Conservation (phyloP, 2,113 vertebrate genomes). For the Sisor rabdophorus region DNA sequence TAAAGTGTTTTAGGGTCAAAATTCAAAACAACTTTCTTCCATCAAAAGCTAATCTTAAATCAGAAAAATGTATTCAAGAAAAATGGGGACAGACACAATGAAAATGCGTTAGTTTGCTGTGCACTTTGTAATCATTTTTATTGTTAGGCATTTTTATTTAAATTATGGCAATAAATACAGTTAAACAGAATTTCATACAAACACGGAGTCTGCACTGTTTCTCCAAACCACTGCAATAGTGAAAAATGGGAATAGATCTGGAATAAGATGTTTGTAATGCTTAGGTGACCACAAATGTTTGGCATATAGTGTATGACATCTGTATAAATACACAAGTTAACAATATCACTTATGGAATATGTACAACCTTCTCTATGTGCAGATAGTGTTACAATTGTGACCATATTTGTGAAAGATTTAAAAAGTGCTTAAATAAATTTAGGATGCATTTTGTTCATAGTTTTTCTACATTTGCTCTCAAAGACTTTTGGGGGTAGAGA, state of each 20-base stretch:
- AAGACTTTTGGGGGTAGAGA: too few relatives aligned
- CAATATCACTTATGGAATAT: not conserved
- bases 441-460: too few relatives aligned
- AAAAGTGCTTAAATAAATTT: too few relatives aligned
- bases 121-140: not conserved
- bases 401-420: not conserved
- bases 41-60: not conserved
- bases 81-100: not conserved
- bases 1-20: constrained; percentile 44
- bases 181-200: constrained; percentile 71
- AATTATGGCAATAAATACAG: not conserved
- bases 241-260: too few relatives aligned
- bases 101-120: not conserved
- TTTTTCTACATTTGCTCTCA: too few relatives aligned
- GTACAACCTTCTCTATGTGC: not conserved
- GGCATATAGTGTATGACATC: not conserved
- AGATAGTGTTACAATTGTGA: not conserved
- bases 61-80: not conserved
- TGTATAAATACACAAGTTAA: too few relatives aligned
- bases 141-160: not conserved
- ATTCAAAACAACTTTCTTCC: not conserved
- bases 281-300: too few relatives aligned
- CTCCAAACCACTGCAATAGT: constrained; percentile 95
- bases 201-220: constrained; percentile 81
- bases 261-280: too few relatives aligned